Percentiles rank a stretch among this genome's conserved stretches.
phyloP scores from a whole-genome alignment of 2,113 vertebrate species.

The Dinomys branickii region DNA sequence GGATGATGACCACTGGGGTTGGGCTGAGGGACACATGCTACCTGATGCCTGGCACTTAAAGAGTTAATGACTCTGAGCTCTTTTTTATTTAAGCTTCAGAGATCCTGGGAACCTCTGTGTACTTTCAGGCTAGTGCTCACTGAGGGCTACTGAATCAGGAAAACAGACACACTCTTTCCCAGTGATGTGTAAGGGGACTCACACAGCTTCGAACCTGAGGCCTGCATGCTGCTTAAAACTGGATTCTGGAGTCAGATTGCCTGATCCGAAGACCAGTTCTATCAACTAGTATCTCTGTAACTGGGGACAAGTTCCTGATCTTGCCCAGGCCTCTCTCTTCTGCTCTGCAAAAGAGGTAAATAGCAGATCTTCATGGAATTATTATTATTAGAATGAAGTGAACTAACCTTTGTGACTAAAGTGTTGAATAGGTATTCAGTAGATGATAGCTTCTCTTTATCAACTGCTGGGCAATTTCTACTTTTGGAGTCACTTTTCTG shows the following conservation, averaged over 20 bases:
- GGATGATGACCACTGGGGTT: not conserved
- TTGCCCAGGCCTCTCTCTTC: not conserved
- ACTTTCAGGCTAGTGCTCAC: not conserved
- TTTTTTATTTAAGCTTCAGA: not conserved
- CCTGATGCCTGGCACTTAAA: not conserved
- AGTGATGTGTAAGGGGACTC: not conserved
- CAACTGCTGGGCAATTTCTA: not conserved
- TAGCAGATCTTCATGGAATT: not conserved
- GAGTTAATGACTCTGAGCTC: not conserved
- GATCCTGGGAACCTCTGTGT: not conserved
- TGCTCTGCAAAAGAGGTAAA: not conserved
- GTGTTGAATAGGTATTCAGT: not conserved
- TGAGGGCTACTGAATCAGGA: not conserved
- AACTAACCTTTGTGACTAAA: not conserved
- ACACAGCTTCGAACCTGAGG: not conserved
- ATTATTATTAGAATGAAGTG: not conserved
- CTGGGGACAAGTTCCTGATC: not conserved
- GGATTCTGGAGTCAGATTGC: not conserved
- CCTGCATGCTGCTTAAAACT: not conserved
- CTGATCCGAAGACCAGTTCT: not conserved
- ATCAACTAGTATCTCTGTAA: not conserved
- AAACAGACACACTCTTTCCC: not conserved
- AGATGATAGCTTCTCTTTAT: not conserved
- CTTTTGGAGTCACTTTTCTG: not conserved
- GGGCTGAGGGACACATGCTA: not conserved